Evolutionary conservation across 1,140 invertebrate genomes (phyloP).

Genomic region (Drosophila burlai): DNA sequence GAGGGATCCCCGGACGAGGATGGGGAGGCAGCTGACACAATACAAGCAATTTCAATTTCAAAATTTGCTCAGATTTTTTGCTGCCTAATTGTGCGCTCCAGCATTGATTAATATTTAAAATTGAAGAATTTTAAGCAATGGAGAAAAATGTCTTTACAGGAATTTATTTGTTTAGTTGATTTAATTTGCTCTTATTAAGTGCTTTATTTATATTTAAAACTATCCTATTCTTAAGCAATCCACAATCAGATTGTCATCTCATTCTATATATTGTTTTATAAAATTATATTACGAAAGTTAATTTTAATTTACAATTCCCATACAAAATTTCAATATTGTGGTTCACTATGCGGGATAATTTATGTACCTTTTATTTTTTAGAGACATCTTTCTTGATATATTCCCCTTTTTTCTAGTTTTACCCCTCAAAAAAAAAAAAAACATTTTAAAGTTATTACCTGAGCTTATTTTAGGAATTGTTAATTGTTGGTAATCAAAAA

Average conservation of each 20-base stretch:
- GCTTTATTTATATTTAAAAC: no score
- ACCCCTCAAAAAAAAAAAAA: not conserved
- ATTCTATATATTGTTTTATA: no score
- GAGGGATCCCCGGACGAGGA: constrained; percentile 1
- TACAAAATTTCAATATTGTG: not conserved
- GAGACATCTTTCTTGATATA: not conserved
- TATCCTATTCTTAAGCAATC: no score
- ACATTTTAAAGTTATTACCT: constrained; percentile 39
- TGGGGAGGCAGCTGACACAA: constrained; percentile 12
- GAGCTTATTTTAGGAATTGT: constrained; percentile 47
- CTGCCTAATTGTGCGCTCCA: not conserved
- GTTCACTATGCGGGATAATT: not conserved
- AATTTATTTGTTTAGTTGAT: not conserved
- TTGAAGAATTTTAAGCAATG: not conserved
- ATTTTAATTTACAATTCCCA: no score
- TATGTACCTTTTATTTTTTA: not conserved
- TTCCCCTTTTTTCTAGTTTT: not conserved
- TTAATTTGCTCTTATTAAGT: not conserved
- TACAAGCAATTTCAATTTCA: constrained; percentile 64
- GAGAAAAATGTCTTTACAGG: not conserved
- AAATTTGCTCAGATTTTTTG: constrained; percentile 21
- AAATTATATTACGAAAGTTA: no score
- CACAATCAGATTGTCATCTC: no score
- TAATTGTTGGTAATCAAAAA: constrained; percentile 48
- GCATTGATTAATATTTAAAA: not conserved